Conservation (phyloP, 53 echinoderm and acorn worm genomes). For the Apostichopus leukothele region DNA sequence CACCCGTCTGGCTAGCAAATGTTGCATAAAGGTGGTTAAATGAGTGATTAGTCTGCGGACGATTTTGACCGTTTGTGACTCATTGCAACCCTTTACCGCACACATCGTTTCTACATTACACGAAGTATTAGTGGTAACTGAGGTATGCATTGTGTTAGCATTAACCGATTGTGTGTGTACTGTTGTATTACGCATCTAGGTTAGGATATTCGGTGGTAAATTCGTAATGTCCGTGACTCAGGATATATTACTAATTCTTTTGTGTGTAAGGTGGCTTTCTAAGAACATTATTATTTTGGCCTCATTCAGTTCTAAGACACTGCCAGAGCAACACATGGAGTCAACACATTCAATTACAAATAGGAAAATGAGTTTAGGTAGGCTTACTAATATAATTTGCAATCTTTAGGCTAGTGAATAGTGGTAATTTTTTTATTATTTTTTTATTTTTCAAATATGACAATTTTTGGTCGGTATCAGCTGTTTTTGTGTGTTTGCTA, state of each 20-base stretch:
- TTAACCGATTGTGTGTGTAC: neutral
- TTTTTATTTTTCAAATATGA: no score
- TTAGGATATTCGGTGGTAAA: neutral
- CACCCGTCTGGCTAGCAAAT: neutral
- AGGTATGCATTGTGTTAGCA: neutral
- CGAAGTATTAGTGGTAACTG: neutral
- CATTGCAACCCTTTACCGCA: conserved; percentile 22
- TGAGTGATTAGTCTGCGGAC: conserved; percentile 20
- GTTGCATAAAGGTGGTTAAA: neutral
- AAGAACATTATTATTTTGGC: neutral
- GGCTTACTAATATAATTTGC: neutral
- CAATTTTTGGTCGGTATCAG: no score
- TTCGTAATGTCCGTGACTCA: neutral
- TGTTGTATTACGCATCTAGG: neutral
- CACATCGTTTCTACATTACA: conserved; percentile 27
- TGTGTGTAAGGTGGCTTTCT: neutral
- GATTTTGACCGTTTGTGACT: conserved; percentile 5
- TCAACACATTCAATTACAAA: conserved; percentile 1
- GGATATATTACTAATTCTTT: neutral
- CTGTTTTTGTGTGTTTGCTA: no score
- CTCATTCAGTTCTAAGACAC: neutral
- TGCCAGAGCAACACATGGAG: conserved; percentile 11
- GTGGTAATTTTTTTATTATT: no score
- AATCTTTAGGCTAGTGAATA: no score
- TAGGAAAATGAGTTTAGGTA: conserved; percentile 41